A percentile compares a stretch with the other conserved stretches of the same genome.
Evolutionary conservation across 2,888 invertebrate species (phyloP).

Genomic region (Adela reaumurella): DNA sequence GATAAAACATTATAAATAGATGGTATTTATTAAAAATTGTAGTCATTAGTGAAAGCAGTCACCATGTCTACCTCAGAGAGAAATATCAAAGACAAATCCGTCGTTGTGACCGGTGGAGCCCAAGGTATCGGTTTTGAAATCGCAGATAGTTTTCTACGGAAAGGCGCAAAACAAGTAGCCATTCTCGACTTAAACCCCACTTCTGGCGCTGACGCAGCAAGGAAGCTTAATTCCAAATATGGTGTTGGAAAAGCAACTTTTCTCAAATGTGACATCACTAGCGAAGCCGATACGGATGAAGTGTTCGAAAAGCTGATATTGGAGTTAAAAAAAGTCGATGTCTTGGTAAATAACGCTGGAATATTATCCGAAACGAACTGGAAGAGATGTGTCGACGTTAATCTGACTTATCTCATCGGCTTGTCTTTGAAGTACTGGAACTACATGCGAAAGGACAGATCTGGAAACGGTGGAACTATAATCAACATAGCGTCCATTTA

Average conservation of each 20-base stretch:
- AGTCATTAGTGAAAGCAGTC: too few species aligned
- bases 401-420: slow-evolving; percentile 25
- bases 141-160: slow-evolving; percentile 35
- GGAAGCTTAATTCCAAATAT: slow-evolving; percentile 33
- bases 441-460: slow-evolving; percentile 53
- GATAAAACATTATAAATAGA: too few species aligned
- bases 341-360: slow-evolving; percentile 43
- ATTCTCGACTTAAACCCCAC: slow-evolving; percentile 29
- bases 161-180: slow-evolving; percentile 27
- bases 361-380: slow-evolving; percentile 24
- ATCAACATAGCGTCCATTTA: slow-evolving; percentile 63
- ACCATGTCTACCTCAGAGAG: background rate
- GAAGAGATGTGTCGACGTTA: slow-evolving; percentile 27
- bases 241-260: slow-evolving; percentile 41
- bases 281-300: slow-evolving; percentile 31
- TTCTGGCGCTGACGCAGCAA: slow-evolving; percentile 31
- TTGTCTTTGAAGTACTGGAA: slow-evolving; percentile 53
- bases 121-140: slow-evolving; percentile 48
- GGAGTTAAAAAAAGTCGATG: slow-evolving; percentile 30
- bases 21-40: too few species aligned
- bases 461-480: slow-evolving; percentile 59
- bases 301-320: slow-evolving; percentile 26
- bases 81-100: background rate
- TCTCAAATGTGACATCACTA: slow-evolving; percentile 48
- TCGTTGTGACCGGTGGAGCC: slow-evolving; percentile 49